phyloP scores from a whole-genome alignment of 2,888 invertebrate genomes.

The Theretra japonica region DNA sequence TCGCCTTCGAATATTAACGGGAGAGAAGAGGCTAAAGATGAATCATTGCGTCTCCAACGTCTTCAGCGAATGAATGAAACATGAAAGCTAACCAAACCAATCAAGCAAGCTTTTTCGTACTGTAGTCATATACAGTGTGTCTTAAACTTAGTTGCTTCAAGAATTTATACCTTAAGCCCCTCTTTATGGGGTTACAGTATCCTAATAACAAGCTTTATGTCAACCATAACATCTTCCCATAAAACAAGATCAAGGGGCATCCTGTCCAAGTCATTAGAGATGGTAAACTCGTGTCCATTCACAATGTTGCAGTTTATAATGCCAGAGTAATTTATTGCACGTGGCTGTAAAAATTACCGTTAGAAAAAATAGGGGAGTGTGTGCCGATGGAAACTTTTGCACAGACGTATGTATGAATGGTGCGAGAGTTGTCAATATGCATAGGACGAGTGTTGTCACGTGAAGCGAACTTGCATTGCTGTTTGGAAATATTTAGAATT shows the following conservation, averaged over 20 bases:
- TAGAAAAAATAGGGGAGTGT: slow-evolving; percentile 18
- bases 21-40: no score
- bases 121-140: no score
- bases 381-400: not conserved
- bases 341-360: slow-evolving; percentile 20
- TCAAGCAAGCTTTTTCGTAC: no score
- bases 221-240: slow-evolving; percentile 27
- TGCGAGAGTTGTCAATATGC: no score
- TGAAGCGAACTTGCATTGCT: no score
- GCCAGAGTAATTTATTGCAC: slow-evolving; percentile 34
- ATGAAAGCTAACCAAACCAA: no score
- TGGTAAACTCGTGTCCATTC: slow-evolving; percentile 23
- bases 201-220: slow-evolving; percentile 23
- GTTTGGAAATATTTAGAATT: no score
- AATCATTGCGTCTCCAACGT: no score
- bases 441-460: no score
- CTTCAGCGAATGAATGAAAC: no score
- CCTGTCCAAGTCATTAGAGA: slow-evolving; percentile 18
- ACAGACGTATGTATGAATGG: no score
- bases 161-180: slow-evolving; percentile 1
- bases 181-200: slow-evolving; percentile 20
- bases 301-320: slow-evolving; percentile 37
- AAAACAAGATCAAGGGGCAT: slow-evolving; percentile 30
- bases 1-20: no score
- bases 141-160: not conserved